Evolutionary conservation across 2,797 vertebrate genomes (phyloP), one percentile per base, ranked within the genome.

Genomic region (Spinus olivaceus): DNA sequence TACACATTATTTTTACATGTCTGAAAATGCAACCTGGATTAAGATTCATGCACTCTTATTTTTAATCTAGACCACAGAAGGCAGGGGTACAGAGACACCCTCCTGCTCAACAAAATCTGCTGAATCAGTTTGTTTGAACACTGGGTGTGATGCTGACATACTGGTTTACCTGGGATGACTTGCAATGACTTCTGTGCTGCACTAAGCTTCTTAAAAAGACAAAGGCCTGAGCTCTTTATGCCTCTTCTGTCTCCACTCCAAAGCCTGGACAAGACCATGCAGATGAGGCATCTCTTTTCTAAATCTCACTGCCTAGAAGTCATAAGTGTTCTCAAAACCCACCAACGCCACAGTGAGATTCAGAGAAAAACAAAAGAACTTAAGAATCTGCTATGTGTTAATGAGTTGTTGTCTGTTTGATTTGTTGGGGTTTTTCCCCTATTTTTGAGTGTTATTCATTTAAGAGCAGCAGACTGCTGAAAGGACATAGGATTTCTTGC

Each of bases 401-500:
- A 25, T 16, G 9, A 10, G 24, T 13, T 72, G 1, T 18, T 37
- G 23, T 8, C 28, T 41, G 19, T 59, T 67, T 47, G 56, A 56
- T 59, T 72, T 67, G 3, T 37, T 22, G 41, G 3, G 1, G 0
- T 1, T 4, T 49, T 65, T 14, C 0, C 1, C 5, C 6, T 15
- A 16, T 22, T 9, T 59, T 61, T 15, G 17, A 30, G 12, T 12
- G 70, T 42, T 4, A 6, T 47, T 70, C 51, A 35, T 6, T 71
- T 54, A 67, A 59, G 20, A 59, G 24, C 8, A 78, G 41, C 1
- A 8, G 35, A 44, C 20, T 44, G 47, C 47, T 77, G 47, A 64
- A 77, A 90, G 12, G 12, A 44, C 30, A 13, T 4, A 71, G 13
- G 7, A 22, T 71, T 87, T 46, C n/a, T 80, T 47, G 12, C 50